Evolutionary conservation across 2,888 invertebrate species (phyloP).

Genomic region (Zaprionus obscuricornis): DNA sequence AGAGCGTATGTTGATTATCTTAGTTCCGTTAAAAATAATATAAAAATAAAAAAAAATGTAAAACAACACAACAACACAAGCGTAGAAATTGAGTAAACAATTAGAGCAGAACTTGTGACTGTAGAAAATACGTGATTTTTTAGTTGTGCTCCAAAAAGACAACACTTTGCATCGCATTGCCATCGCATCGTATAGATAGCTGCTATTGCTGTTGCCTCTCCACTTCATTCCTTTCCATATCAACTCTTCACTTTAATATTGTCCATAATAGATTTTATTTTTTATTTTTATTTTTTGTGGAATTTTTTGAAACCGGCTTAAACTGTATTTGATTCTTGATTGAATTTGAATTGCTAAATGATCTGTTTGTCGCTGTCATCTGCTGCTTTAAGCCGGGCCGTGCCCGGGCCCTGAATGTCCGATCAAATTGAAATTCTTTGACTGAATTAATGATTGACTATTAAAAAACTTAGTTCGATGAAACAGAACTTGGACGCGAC

Average conservation of each 20-base stretch:
- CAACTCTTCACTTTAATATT: conserved; percentile 27
- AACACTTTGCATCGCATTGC: too few relatives aligned
- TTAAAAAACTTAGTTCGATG: conserved; percentile 28
- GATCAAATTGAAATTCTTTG: conserved; percentile 54
- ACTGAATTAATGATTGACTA: conserved; percentile 67
- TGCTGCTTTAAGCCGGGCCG: too few relatives aligned
- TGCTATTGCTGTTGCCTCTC: too few relatives aligned
- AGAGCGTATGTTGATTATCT: conserved; percentile 61
- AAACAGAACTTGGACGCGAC: conserved; percentile 41
- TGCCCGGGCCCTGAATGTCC: conserved; percentile 41
- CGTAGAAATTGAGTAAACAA: conserved; percentile 69
- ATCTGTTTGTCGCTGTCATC: conserved; percentile 11
- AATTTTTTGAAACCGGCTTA: conserved; percentile 40
- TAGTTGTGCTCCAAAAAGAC: conserved; percentile 23
- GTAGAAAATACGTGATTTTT: conserved; percentile 47
- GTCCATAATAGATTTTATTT: too few relatives aligned
- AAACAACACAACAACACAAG: conserved; percentile 42
- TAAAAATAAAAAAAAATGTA: background rate
- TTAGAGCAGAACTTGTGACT: conserved; percentile 56
- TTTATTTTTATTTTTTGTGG: conserved; percentile 18
- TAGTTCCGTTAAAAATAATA: conserved; percentile 58
- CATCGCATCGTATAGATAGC: too few relatives aligned
- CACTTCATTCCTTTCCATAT: background rate
- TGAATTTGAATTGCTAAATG: conserved; percentile 77
- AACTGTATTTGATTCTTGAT: conserved; percentile 48